These are phyloP conservation scores for Apistogramma diplotaenia DNA, from an alignment of 2,113 vertebrate genomes.

Conservation along the genomic window DNA sequence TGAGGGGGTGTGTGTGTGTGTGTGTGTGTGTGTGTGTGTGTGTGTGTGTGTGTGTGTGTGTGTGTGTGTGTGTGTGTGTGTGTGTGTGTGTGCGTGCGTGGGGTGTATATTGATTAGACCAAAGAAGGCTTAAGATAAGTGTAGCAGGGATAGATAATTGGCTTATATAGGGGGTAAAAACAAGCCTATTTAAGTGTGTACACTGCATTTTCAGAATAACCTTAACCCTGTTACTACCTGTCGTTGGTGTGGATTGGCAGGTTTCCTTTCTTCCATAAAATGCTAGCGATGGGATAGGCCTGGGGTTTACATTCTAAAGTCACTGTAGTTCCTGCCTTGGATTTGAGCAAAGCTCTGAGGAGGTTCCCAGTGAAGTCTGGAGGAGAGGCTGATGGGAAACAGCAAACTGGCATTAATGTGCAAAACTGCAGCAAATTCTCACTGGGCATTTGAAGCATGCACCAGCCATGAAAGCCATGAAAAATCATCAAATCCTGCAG, in stretches of 20 bases:
- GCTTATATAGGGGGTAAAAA: neutral
- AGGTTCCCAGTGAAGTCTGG: slow-evolving; percentile 90
- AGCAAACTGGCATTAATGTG: slow-evolving; percentile 47
- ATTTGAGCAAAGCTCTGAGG: slow-evolving; percentile 85
- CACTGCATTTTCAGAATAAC: neutral
- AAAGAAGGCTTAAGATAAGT: neutral
- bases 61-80: too few relatives aligned
- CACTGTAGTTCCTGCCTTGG: slow-evolving; percentile 86
- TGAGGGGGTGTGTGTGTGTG: too few relatives aligned
- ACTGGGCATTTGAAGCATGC: slow-evolving; percentile 10
- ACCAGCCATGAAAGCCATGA: slow-evolving; percentile 15
- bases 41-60: too few relatives aligned
- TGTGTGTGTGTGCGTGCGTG: neutral
- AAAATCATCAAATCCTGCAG: slow-evolving; percentile 10
- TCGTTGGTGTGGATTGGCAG: slow-evolving; percentile 80
- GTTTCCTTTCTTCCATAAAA: slow-evolving; percentile 88
- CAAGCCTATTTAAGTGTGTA: neutral
- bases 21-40: too few relatives aligned
- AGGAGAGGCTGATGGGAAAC: slow-evolving; percentile 81
- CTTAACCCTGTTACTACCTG: slow-evolving; percentile 73
- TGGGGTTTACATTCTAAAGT: slow-evolving; percentile 88
- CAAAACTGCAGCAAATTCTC: slow-evolving; percentile 19
- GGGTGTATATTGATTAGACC: neutral
- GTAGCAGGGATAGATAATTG: neutral
- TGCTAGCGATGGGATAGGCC: slow-evolving; percentile 85